Conservation (phyloP, 2,888 invertebrate genomes). For the Taphrorychus bicolor region DNA sequence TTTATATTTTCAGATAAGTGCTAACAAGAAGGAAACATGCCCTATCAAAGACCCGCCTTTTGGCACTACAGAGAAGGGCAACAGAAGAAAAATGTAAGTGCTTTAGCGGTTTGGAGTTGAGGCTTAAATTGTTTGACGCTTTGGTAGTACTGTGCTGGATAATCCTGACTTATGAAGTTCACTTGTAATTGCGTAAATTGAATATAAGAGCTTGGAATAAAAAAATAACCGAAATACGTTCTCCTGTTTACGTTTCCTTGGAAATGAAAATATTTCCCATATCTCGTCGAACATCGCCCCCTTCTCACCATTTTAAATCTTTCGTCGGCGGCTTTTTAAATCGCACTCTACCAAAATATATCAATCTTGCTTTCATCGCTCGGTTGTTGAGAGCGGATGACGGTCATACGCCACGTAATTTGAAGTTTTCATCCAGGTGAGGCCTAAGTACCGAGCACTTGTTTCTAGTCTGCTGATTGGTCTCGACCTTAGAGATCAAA, state of each 20-base stretch:
- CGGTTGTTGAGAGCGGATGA: too few species aligned
- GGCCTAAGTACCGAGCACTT: too few species aligned
- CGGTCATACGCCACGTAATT: too few species aligned
- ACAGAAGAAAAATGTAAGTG: constrained; percentile 60
- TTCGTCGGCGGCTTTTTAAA: neutral
- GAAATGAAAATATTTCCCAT: neutral
- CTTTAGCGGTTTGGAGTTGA: constrained; percentile 3
- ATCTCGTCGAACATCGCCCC: neutral
- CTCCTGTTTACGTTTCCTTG: neutral
- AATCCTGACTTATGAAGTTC: too few species aligned
- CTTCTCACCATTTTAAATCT: neutral
- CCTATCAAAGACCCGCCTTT: constrained; percentile 70
- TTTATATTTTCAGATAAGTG: neutral
- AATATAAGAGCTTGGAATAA: too few species aligned
- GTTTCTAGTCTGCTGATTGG: too few species aligned
- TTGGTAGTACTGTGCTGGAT: neutral
- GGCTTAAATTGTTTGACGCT: neutral
- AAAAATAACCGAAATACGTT: neutral
- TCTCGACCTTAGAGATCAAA: too few species aligned
- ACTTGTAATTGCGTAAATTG: too few species aligned
- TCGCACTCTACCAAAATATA: neutral
- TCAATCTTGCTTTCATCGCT: neutral
- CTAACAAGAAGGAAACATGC: constrained; percentile 55
- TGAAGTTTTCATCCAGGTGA: too few species aligned
- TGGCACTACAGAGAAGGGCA: constrained; percentile 62